These are phyloP conservation scores for Euzophera pinguis DNA, from an alignment of 2,888 invertebrate genomes.

Conservation along the genomic window DNA sequence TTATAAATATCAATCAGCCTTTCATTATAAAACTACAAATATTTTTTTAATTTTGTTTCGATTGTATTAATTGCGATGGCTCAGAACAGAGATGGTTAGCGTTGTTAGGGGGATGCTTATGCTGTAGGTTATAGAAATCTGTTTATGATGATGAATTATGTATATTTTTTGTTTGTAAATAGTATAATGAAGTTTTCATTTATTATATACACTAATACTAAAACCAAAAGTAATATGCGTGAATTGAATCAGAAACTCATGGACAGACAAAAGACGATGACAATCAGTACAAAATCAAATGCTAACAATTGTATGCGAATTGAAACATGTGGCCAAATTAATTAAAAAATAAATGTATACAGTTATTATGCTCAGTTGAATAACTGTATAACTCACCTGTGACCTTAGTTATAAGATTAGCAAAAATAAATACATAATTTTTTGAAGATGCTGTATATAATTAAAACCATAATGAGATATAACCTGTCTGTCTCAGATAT, in stretches of 20 bases:
- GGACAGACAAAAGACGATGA: slow-evolving; percentile 4
- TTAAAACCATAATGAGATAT: not conserved
- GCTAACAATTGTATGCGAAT: slow-evolving; percentile 7
- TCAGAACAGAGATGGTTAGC: no score
- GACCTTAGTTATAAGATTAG: slow-evolving; percentile 5
- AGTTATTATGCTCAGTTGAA: slow-evolving; percentile 10
- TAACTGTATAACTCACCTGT: slow-evolving; percentile 12
- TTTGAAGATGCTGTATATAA: not conserved
- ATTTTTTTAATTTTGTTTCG: no score
- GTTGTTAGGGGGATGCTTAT: no score
- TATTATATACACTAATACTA: no score
- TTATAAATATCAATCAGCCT: no score
- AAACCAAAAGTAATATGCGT: not conserved
- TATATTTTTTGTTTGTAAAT: no score
- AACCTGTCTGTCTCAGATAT: not conserved
- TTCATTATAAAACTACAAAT: no score
- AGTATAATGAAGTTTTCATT: no score
- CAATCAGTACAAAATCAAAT: not conserved
- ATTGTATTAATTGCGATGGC: no score
- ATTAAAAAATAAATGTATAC: not conserved
- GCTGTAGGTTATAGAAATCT: no score
- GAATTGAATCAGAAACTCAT: not conserved
- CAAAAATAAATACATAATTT: slow-evolving; percentile 8
- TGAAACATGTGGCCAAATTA: not conserved
- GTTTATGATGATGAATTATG: no score